Evolutionary conservation across 2,113 vertebrate species (phyloP).

Genomic region (Oncorhynchus mykiss): DNA sequence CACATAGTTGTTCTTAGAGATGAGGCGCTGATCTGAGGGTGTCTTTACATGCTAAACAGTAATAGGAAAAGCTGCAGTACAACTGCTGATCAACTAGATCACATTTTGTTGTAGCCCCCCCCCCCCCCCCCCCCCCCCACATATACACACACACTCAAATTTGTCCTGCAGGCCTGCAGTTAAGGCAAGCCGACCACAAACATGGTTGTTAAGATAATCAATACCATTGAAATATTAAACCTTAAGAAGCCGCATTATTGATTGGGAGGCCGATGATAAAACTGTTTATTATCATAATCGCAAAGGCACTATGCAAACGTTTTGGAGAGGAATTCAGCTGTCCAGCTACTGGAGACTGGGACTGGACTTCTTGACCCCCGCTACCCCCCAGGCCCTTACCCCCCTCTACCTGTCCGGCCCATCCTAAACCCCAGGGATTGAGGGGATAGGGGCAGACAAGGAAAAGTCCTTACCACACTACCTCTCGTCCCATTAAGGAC

Average conservation of each 20-base stretch:
- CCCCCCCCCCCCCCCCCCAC: conserved; percentile 5
- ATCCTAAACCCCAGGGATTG: conserved; percentile 36
- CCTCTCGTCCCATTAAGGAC: conserved; percentile 41
- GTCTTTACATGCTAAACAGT: conserved; percentile 5
- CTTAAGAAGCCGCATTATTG: conserved; percentile 93
- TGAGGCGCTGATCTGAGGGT: conserved; percentile 6
- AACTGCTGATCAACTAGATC: not conserved
- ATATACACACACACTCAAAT: conserved; percentile 11
- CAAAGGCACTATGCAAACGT: conserved; percentile 67
- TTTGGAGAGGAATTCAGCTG: conserved; percentile 49
- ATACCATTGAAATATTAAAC: conserved; percentile 98
- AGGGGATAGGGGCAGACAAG: conserved; percentile 23
- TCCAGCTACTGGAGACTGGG: conserved; percentile 25
- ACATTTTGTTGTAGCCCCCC: not conserved
- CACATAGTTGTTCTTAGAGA: not conserved
- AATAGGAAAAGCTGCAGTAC: not conserved
- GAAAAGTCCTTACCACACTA: conserved; percentile 42
- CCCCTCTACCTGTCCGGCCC: conserved; percentile 22
- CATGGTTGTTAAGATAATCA: conserved; percentile 91
- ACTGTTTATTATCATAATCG: conserved; percentile 90
- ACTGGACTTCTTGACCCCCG: conserved; percentile 30
- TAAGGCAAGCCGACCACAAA: conserved; percentile 83
- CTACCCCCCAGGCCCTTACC: conserved; percentile 9
- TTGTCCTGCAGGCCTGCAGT: conserved; percentile 63
- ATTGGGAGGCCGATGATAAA: conserved; percentile 92